These are phyloP conservation scores for Polypterus bichir DNA, from an alignment of 2,113 vertebrate genomes.

Conservation along the genomic window DNA sequence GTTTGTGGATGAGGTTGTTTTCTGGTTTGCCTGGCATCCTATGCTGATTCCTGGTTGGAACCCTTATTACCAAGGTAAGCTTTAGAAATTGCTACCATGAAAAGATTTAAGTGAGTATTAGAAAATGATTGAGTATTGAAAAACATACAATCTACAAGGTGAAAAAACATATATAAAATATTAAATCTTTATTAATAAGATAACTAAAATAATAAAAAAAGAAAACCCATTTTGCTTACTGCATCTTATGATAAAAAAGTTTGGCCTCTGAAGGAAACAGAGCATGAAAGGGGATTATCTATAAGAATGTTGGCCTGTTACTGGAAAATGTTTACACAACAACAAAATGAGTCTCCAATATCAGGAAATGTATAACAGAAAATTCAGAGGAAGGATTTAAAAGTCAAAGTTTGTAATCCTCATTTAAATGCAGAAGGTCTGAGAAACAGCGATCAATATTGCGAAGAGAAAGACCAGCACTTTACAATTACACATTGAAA, in stretches of 20 bases:
- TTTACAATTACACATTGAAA: slow-evolving; percentile 6
- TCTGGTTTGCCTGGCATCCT: no score
- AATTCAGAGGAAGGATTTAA: background rate
- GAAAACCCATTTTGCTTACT: slow-evolving; percentile 15
- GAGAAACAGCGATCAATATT: background rate
- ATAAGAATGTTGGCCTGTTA: slow-evolving; percentile 15
- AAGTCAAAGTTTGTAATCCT: slow-evolving; percentile 8
- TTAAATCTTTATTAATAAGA: no score
- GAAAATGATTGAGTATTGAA: no score
- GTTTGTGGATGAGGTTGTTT: no score
- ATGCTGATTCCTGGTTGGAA: no score
- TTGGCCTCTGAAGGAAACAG: slow-evolving; percentile 18
- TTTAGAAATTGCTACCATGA: no score
- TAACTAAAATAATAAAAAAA: slow-evolving; percentile 18
- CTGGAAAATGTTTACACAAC: slow-evolving; percentile 16
- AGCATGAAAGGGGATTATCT: slow-evolving; percentile 27
- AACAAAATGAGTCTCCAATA: slow-evolving; percentile 7
- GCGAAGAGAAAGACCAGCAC: background rate
- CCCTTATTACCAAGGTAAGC: no score
- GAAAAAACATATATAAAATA: no score
- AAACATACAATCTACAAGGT: no score
- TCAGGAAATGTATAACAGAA: slow-evolving; percentile 6
- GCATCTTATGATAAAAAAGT: slow-evolving; percentile 14
- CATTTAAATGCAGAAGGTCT: background rate
- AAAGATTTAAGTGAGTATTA: no score